These are phyloP conservation scores for Erannis defoliaria DNA, from an alignment of 2,888 invertebrate genomes.

Conservation along the genomic window DNA sequence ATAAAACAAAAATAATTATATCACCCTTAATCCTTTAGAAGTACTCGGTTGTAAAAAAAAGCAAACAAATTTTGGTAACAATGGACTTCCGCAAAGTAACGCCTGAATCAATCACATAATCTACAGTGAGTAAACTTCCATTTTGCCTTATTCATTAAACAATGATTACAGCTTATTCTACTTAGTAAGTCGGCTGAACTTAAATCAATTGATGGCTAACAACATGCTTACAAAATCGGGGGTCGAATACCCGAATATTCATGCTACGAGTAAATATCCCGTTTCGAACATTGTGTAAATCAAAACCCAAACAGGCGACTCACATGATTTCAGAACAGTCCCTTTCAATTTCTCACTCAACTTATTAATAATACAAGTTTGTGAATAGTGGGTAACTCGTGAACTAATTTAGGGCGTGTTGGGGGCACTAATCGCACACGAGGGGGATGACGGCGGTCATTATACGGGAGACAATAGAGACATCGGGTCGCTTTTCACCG, in stretches of 20 bases:
- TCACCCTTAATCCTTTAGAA: no score
- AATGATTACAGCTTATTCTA: conserved; percentile 3
- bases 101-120: no score
- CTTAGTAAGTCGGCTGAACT: conserved; percentile 6
- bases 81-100: no score
- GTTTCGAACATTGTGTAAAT: conserved; percentile 22
- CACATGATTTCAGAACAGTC: conserved; percentile 21
- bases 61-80: no score
- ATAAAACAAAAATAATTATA: no score
- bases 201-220: conserved; percentile 4
- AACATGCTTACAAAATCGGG: conserved; percentile 8
- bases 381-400: conserved; percentile 44
- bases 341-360: conserved; percentile 27
- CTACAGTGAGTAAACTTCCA: background rate
- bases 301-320: conserved; percentile 13
- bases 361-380: conserved; percentile 27
- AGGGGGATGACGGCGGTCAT: conserved; percentile 57
- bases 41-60: no score
- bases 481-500: conserved; percentile 61
- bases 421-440: conserved; percentile 54
- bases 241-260: conserved; percentile 12
- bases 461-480: conserved; percentile 64
- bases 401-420: conserved; percentile 51
- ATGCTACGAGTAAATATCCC: conserved; percentile 18
- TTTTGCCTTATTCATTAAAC: background rate